These are phyloP conservation scores for Chunga burmeisteri DNA, from an alignment of 2,113 vertebrate genomes.

Conservation along the genomic window DNA sequence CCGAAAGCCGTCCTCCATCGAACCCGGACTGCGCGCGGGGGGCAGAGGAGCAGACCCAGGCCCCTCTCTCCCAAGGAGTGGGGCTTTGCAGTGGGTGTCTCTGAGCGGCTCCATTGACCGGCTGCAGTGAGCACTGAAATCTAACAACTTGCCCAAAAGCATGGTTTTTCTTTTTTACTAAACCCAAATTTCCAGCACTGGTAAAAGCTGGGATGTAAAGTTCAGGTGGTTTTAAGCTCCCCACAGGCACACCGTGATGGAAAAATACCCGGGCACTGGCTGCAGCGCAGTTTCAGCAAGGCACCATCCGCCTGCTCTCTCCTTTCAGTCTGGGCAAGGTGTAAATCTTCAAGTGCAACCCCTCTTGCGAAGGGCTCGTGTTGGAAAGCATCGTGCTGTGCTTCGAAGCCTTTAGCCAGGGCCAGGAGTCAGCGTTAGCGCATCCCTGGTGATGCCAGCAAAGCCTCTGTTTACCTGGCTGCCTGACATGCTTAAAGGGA, in stretches of 20 bases:
- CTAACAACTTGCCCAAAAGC: neutral
- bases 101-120: fast-evolving
- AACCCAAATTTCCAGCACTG: neutral
- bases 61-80: neutral
- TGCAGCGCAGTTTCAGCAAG: neutral
- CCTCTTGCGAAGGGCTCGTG: neutral
- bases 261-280: neutral
- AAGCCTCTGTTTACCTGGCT: conserved; percentile 52
- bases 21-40: neutral
- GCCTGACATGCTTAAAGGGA: conserved; percentile 25
- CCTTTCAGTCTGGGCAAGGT: neutral
- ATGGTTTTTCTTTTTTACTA: neutral
- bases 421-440: neutral
- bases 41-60: neutral
- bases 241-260: neutral
- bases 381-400: neutral
- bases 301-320: neutral
- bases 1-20: fast-evolving
- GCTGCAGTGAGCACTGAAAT: neutral
- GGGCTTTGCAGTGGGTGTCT: neutral
- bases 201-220: neutral
- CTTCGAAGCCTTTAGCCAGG: neutral
- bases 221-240: neutral
- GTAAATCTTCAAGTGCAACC: conserved; percentile 12
- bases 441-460: neutral